These are phyloP conservation scores for Rattus rattus DNA, from an alignment of 2,113 vertebrate genomes.

Conservation along the genomic window DNA sequence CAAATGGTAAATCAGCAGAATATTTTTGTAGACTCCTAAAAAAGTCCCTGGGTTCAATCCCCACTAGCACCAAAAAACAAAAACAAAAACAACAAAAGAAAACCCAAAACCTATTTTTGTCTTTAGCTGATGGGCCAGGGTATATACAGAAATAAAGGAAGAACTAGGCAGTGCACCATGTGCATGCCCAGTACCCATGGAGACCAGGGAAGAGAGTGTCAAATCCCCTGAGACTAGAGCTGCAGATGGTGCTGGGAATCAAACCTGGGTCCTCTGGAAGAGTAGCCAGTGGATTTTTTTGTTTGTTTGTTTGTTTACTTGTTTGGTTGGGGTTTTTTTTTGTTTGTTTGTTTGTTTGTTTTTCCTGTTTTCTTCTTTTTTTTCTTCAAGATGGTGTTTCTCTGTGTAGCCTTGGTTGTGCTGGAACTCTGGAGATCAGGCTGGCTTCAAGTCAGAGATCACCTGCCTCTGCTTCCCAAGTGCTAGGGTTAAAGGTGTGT, in stretches of 20 bases:
- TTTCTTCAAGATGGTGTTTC: neutral
- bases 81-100: neutral
- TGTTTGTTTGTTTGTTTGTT: no score
- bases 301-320: neutral
- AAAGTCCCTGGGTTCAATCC: neutral
- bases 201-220: neutral
- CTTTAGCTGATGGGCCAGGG: neutral
- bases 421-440: neutral
- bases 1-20: slow-evolving; percentile 6
- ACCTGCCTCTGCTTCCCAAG: neutral
- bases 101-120: neutral
- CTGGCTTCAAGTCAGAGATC: neutral
- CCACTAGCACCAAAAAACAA: neutral
- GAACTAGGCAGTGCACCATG: neutral
- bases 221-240: neutral
- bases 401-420: neutral
- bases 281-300: neutral
- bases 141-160: neutral
- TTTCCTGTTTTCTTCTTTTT: neutral
- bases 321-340: neutral
- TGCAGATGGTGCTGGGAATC: neutral
- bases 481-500: neutral
- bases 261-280: neutral
- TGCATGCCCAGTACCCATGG: neutral
- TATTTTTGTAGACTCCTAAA: slow-evolving; percentile 35